phyloP scores from a whole-genome alignment of 2,888 invertebrate genomes.

The Tipula helvola region DNA sequence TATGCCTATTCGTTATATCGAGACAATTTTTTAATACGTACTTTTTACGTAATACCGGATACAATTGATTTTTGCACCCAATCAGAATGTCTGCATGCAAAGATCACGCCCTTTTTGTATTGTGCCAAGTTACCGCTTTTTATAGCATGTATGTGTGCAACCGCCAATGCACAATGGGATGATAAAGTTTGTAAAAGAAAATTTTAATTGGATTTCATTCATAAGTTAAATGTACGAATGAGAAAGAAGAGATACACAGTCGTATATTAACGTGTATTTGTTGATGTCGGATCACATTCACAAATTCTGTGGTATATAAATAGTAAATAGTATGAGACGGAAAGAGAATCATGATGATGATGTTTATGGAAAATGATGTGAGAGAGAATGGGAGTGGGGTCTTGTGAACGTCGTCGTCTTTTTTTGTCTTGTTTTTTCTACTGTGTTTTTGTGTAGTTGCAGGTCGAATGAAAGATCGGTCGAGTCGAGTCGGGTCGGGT shows the following conservation, averaged over 20 bases:
- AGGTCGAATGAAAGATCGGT: conserved; percentile 31
- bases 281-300: background rate
- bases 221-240: background rate
- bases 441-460: conserved; percentile 27
- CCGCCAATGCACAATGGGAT: background rate
- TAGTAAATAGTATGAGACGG: background rate
- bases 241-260: background rate
- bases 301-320: no score
- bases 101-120: background rate
- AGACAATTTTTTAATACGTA: background rate
- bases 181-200: background rate
- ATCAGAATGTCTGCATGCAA: background rate
- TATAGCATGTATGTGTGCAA: background rate
- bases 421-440: background rate
- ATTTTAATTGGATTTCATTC: background rate
- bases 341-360: background rate
- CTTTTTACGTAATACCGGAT: background rate
- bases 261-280: background rate
- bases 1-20: background rate
- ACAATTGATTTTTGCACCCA: background rate
- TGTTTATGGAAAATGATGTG: background rate
- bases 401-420: background rate
- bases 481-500: conserved; percentile 38
- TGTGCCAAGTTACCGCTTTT: background rate
- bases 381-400: conserved; percentile 9